Base-by-base conservation (phyloP, 2,113 vertebrate species). In the Muntiacus muntjak region DNA sequence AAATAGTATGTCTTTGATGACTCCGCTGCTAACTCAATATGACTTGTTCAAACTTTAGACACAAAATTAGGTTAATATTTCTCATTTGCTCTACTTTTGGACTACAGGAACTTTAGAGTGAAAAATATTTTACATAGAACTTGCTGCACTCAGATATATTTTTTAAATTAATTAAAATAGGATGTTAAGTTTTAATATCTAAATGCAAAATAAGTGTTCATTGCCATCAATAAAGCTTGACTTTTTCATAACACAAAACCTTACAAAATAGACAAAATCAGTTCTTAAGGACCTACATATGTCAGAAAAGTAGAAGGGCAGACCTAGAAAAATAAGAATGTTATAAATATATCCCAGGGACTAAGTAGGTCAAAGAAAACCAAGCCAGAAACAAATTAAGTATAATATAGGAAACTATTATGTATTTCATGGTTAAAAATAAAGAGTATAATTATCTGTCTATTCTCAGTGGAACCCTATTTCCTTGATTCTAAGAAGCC, bases 401-500 rank as follows among this genome's bases (percentile, higher is more conserved):
- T 26, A 23, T 43, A 36, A 86, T 30, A 40, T 12, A 47, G 60
- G n/a, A 86, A 94, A 91, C 54, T 55, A 43, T 45, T 82, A 76
- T 33, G 19, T 28, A 91, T 81, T 55, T 71, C 55, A 82, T 19
- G 11, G 43, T 87, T 54, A 76, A 89, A 96, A 95, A 88, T 74
- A 40, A 28, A 57, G 85, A 64, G 45, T 55, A 78, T 52, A 78
- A 58, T 36, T 55, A 82, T 74, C 10, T 64, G 26, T 91, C 86
- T 90, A 17, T 62, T 96, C 57, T 88, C 25, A 23, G 12, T 84
- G 33, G 64, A 83, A 90, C 23, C 11, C 55, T 62, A 93, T 33
- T 93, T 95, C 74, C 40, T 86, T 91, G 33, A 91, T 91, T 97
- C 76, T 90, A 95, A 85, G 36, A 97, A 87, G 57, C 3, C 19